Evolutionary conservation across 2,888 invertebrate genomes (phyloP).

Genomic region (Dysmachus trigonus): DNA sequence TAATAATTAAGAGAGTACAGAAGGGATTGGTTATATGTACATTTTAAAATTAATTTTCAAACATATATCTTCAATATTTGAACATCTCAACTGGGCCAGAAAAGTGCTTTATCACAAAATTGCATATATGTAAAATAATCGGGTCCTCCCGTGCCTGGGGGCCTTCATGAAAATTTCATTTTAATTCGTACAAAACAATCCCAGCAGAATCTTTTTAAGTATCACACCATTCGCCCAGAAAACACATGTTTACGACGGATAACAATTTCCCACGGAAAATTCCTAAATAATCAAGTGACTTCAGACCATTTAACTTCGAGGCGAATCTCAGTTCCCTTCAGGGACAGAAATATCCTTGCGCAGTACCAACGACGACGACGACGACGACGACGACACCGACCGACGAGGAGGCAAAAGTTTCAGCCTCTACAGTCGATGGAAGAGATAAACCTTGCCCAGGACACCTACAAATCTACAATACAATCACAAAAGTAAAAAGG

Average conservation of each 20-base stretch:
- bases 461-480: not conserved
- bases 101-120: not conserved
- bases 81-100: not conserved
- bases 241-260: constrained; percentile 15
- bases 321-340: not conserved
- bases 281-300: constrained; percentile 47
- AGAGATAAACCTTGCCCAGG: not conserved
- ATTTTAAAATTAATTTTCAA: not conserved
- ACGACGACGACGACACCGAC: not conserved
- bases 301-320: constrained; percentile 42
- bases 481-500: constrained; percentile 11
- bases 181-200: not conserved
- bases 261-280: constrained; percentile 48
- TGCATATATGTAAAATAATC: not conserved
- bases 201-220: not conserved
- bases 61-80: not conserved
- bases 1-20: not conserved
- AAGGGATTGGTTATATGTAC: not conserved
- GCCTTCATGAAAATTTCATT: not conserved
- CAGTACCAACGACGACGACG: not conserved
- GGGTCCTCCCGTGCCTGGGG: not conserved
- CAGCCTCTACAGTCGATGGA: not conserved
- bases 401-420: not conserved
- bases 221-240: not conserved
- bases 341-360: not conserved